Evolutionary conservation across 1,140 invertebrate species (phyloP), one percentile per base, ranked within the genome.

Genomic region (Sitobion miscanthi): DNA sequence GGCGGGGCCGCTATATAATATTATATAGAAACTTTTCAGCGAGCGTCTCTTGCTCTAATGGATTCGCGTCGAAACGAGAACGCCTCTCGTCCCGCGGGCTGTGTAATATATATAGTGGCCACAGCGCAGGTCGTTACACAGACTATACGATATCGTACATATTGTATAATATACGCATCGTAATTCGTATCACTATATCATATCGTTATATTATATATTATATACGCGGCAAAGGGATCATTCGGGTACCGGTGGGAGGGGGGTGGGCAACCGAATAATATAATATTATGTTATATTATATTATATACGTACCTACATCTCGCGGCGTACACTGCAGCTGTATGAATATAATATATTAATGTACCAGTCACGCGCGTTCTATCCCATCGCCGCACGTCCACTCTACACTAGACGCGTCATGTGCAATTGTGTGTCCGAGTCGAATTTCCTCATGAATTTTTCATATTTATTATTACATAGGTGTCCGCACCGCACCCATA

Each of bases 21-120:
- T 77, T 77, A 17, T 35, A 42, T 25, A 30, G 17, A 42, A 90
- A 38, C 54, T 90, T 62, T 62, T 90, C 54, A 57, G 25, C 54
- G 21, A 90, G 38, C 35, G 52, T 90, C 62, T 42, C 86, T 7
- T 42, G 42, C 42, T 57, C 54, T 90, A 90, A 90, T 90, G 89
- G 89, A 62, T 62, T 90, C 11, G 17, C 14, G 52, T 90, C 30
- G 23, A 62, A 90, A 42, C 35, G 89, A 54, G 21, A 42, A 62
- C 86, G 45, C 89, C 20, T 62, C 54, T 90, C 38, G 11, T 90
- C 52, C 47, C 49, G n/a, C n/a, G n/a, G 14, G 62, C n/a, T 77
- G 11, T 20, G 42, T 42, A 42, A 42, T 42, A 42, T 42, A n/a
- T 35, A n/a, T n/a, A 77, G 62, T n/a, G n/a, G 62, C 62, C 62